phyloP scores from a whole-genome alignment of 2,797 vertebrate species.

The Urocyon cinereoargenteus region DNA sequence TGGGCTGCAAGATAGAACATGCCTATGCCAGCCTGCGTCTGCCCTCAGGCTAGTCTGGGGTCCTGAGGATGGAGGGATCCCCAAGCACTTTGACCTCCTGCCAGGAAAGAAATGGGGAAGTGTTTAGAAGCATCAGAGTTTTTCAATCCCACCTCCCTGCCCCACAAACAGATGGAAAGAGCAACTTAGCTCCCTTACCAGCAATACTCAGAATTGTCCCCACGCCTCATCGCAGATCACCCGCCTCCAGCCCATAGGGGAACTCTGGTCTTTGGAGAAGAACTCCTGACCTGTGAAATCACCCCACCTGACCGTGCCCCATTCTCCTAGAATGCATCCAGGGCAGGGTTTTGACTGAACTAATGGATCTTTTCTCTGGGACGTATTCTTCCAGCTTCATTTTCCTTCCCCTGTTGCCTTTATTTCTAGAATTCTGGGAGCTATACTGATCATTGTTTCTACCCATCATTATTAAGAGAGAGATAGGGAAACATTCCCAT shows the following conservation, averaged over 20 bases:
- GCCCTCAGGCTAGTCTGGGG: background rate
- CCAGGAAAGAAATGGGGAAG: background rate
- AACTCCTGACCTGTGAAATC: background rate
- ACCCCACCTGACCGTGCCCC: background rate
- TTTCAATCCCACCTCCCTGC: background rate
- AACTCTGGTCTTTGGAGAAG: background rate
- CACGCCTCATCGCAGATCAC: background rate
- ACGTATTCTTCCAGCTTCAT: constrained; percentile 40
- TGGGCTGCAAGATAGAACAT: background rate
- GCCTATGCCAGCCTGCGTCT: background rate
- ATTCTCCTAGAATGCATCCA: background rate
- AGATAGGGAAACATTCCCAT: constrained; percentile 73
- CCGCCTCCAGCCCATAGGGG: rapidly evolving
- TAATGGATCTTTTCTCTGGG: background rate
- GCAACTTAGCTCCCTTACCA: background rate
- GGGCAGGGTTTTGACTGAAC: background rate
- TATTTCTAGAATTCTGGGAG: constrained; percentile 75
- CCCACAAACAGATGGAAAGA: background rate
- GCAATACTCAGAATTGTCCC: background rate
- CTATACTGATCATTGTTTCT: constrained; percentile 60
- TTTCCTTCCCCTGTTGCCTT: constrained; percentile 61
- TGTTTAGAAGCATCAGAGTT: background rate
- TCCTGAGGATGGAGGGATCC: background rate
- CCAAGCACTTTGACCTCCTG: background rate
- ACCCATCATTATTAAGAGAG: constrained; percentile 66